phyloP scores from a whole-genome alignment of 2,888 invertebrate species.

The Napeogenes inachia region DNA sequence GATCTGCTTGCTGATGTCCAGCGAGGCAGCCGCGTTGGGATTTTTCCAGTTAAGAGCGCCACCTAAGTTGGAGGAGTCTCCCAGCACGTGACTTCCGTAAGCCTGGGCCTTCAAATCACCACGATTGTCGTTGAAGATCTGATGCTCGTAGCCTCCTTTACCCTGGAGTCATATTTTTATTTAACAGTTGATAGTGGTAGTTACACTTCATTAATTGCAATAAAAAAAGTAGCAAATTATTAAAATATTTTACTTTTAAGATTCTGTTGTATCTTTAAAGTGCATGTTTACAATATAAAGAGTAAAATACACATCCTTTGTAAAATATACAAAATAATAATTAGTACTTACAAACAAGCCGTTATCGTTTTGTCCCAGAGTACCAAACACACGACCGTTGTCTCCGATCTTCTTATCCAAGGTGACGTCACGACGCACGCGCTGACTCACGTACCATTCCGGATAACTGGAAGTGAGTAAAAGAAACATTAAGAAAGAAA shows the following conservation, averaged over 20 bases:
- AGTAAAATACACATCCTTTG: no score
- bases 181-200: no score
- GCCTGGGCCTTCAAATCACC: slow-evolving; percentile 47
- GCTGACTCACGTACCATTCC: slow-evolving; percentile 33
- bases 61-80: slow-evolving; percentile 46
- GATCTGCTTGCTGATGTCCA: slow-evolving; percentile 48
- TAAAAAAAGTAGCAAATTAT: no score
- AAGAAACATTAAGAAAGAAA: no score
- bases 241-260: no score
- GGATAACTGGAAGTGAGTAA: slow-evolving; percentile 30
- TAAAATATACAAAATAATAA: no score
- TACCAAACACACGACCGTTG: no score
- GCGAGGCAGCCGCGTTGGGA: slow-evolving; percentile 42
- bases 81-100: slow-evolving; percentile 48
- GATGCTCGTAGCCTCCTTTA: slow-evolving; percentile 52
- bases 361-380: slow-evolving; percentile 42
- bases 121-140: slow-evolving; percentile 52
- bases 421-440: slow-evolving; percentile 39
- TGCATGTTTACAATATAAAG: no score
- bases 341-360: slow-evolving; percentile 25
- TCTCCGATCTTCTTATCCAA: no score
- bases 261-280: no score
- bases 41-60: slow-evolving; percentile 51
- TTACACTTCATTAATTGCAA: no score
- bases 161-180: slow-evolving; percentile 37